Evolutionary conservation across 1,140 invertebrate genomes (phyloP), one percentile per base, ranked within the genome.

Genomic region (Euura lappo): DNA sequence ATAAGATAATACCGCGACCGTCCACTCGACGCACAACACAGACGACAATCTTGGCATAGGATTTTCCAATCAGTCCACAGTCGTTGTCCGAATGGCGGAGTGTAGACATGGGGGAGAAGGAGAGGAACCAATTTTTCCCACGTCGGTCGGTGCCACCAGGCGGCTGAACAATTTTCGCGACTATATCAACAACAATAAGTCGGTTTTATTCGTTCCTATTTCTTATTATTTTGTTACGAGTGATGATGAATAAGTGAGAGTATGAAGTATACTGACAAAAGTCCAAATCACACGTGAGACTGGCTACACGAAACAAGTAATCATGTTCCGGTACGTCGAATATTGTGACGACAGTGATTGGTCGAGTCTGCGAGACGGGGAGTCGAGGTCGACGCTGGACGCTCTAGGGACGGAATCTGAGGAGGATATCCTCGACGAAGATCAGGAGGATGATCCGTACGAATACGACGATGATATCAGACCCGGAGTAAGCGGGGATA

Each of bases 401-500:
- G 72, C 65, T 65, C 75, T 69, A 66, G 60, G 72, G 71, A 71
- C 51, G 70, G 71, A 67, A 60, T 68, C 44, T 71, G 11, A 42
- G 42, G 44, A 43, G 8, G 28, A 44, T 5, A 13, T 11, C 10
- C 42, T 51, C 47, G 45, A 45, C 51, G 75, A 79, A 13, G 68
- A 73, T n/a, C 71, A 75, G 28, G 85, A 88, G 66, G 88, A 89
- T 75, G 89, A 90, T 78, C 86, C 86, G 3, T 90, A 90, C 75
- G 89, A 88, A 73, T 90, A 89, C 73, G 89, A 90, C 76, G 89
- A 90, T 44, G 89, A 90, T 70, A 85, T 89, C 44, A 77, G 60
- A 45, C 69, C 6, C 28, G 66, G 7, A 65, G 67, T 42, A 47
- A n/a, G 8, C 51, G 51, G 51, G 8, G 51, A 28, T 28, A 70